Percentiles rank a stretch among this genome's conserved stretches.
phyloP scores from a whole-genome alignment of 2,888 invertebrate species.

The Euproctis similis region DNA sequence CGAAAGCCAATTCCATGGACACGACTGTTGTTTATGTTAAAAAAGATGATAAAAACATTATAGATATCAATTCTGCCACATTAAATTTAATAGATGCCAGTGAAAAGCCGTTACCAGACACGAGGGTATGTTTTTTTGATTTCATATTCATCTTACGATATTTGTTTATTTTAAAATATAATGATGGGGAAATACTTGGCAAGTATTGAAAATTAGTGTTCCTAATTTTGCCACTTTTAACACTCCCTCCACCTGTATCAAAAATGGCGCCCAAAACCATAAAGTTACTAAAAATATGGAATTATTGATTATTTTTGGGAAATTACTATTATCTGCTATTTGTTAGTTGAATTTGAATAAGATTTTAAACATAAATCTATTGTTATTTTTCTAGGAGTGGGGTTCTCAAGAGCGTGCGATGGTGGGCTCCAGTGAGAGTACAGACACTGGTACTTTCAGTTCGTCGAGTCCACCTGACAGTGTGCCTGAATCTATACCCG shows the following conservation, averaged over 20 bases:
- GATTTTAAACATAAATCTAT: not conserved
- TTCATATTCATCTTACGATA: too few relatives aligned
- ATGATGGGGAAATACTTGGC: too few relatives aligned
- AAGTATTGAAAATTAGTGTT: too few relatives aligned
- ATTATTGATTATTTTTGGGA: too few relatives aligned
- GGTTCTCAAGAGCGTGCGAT: slow-evolving; percentile 62
- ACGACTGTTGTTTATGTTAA: slow-evolving; percentile 54
- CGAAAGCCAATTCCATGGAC: slow-evolving; percentile 47
- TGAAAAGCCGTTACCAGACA: slow-evolving; percentile 45
- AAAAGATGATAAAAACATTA: slow-evolving; percentile 47
- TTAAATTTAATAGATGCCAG: slow-evolving; percentile 51
- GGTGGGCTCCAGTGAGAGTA: slow-evolving; percentile 65
- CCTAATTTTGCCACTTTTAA: too few relatives aligned
- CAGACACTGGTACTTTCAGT: slow-evolving; percentile 64
- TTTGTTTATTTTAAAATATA: too few relatives aligned
- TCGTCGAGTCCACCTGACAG: slow-evolving; percentile 63
- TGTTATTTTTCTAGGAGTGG: slow-evolving; percentile 43
- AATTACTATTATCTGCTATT: too few relatives aligned
- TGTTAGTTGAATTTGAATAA: too few relatives aligned
- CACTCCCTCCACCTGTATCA: too few relatives aligned
- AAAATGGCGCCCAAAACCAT: too few relatives aligned
- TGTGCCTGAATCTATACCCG: slow-evolving; percentile 32
- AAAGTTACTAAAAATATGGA: too few relatives aligned
- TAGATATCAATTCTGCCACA: slow-evolving; percentile 67
- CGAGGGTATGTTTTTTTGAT: slow-evolving; percentile 18